Evolutionary conservation across 2,888 invertebrate genomes (phyloP), one percentile per base, ranked within the genome.

Genomic region (Melanchra persicariae): DNA sequence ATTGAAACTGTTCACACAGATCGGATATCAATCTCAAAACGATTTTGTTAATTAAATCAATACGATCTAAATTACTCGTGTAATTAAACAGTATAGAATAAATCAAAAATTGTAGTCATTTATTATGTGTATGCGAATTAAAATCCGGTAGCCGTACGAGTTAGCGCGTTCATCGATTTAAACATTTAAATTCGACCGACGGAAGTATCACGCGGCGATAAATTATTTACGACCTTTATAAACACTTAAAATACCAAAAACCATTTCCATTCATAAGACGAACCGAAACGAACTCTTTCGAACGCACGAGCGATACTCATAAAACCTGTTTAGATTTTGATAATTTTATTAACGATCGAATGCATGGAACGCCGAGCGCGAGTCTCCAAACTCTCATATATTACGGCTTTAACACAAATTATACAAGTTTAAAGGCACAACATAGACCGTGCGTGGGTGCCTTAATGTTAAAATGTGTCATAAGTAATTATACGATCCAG

Each of bases 321-420:
- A 93, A 93, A 96, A 96, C 96, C 95, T 91, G 95, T 95, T 96
- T 95, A 92, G 94, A 94, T 95, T 95, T 96, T 96, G 95, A 96
- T 96, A 95, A 96, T 96, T 96, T 96, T 96, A 96, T 95, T 95
- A 95, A 95, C 94, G 94, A 94, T 92, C 94, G 91, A 93, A 94
- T 92, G 93, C 92, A 93, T 89, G 94, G 92, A 92, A 91, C 93
- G 89, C 89, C 90, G 91, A 91, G 89, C 90, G 91, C 91, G 92
- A 93, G 93, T 91, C 91, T 92, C 93, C 91, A 91, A 93, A 94
- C 90, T 93, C 93, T 93, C 95, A 95, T 96, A 96, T 96, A 95
- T 96, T 95, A 96, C 92, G 81, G 95, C 94, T 94, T 96, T 95
- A 95, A 94, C 95, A 96, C 96, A 95, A 96, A 95, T 96, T 95